A percentile compares a stretch with the other conserved stretches of the same genome.
phyloP scores from a whole-genome alignment of 2,113 vertebrate genomes.

The Heloderma charlesbogerti region DNA sequence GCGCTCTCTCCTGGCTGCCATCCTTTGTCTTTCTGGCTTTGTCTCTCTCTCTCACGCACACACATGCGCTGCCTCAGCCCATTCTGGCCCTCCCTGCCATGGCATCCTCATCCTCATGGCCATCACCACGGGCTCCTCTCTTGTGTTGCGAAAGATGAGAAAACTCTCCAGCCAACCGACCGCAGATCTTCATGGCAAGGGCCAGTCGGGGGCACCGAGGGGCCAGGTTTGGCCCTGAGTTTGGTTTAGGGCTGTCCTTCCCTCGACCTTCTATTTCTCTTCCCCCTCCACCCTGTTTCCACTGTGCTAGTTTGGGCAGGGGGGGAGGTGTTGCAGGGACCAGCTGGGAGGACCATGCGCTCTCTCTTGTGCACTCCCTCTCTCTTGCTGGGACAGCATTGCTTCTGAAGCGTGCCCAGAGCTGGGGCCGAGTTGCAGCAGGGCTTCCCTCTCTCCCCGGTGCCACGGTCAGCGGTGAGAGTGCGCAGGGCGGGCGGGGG shows the following conservation, averaged over 20 bases:
- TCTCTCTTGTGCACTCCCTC: slow-evolving; percentile 65
- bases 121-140: slow-evolving; percentile 86
- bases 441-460: slow-evolving; percentile 55
- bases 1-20: slow-evolving; percentile 51
- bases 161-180: slow-evolving; percentile 60
- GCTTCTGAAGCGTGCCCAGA: slow-evolving; percentile 2
- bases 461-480: slow-evolving; percentile 56
- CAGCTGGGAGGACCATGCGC: slow-evolving; percentile 73
- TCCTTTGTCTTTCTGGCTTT: slow-evolving; percentile 57
- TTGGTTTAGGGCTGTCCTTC: slow-evolving; percentile 66
- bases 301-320: slow-evolving; percentile 67
- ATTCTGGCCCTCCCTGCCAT: slow-evolving; percentile 54
- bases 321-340: slow-evolving; percentile 64
- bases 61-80: background rate
- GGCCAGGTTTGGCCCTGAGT: slow-evolving; percentile 69
- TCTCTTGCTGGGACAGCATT: slow-evolving; percentile 49
- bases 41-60: slow-evolving; percentile 35
- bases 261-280: slow-evolving; percentile 46
- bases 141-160: slow-evolving; percentile 79
- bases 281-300: slow-evolving; percentile 51
- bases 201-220: slow-evolving; percentile 68
- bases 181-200: slow-evolving; percentile 69
- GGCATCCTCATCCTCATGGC: slow-evolving; percentile 74
- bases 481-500: slow-evolving; percentile 45
- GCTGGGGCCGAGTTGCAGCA: slow-evolving; percentile 23